phyloP scores from a whole-genome alignment of 2,888 invertebrate genomes.

The Eretmocerus hayati region DNA sequence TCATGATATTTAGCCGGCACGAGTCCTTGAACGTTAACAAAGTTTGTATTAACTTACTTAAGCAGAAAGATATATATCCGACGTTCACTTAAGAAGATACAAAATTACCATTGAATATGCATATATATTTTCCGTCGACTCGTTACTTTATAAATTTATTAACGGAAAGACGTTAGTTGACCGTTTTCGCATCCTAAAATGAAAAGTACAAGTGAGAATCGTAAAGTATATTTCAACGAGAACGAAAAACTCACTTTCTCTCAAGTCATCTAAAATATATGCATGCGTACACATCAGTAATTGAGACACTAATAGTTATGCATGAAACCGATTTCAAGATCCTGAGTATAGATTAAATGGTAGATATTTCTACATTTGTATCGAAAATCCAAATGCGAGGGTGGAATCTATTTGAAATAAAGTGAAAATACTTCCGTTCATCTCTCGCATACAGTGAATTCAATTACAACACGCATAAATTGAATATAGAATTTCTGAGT shows the following conservation, averaged over 20 bases:
- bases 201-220: slow-evolving; percentile 9
- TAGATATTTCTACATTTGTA: too few relatives aligned
- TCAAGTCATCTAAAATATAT: slow-evolving; percentile 14
- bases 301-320: slow-evolving; percentile 20
- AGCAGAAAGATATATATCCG: too few relatives aligned
- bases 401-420: too few relatives aligned
- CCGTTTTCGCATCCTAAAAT: slow-evolving; percentile 16
- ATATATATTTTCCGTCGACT: slow-evolving; percentile 11
- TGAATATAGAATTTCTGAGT: too few relatives aligned
- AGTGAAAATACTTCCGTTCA: too few relatives aligned
- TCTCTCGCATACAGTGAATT: too few relatives aligned
- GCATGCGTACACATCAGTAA: too few relatives aligned
- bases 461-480: too few relatives aligned
- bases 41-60: too few relatives aligned
- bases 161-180: slow-evolving; percentile 14
- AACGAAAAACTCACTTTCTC: slow-evolving; percentile 20
- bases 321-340: slow-evolving; percentile 18
- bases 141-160: slow-evolving; percentile 22
- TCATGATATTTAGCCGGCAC: too few relatives aligned
- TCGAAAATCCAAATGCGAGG: too few relatives aligned
- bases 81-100: slow-evolving; percentile 3
- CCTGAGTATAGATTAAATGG: slow-evolving; percentile 9
- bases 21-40: too few relatives aligned
- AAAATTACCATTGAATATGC: slow-evolving; percentile 3
- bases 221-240: slow-evolving; percentile 20